These are phyloP conservation scores for Macropis europaea DNA, from an alignment of 2,888 invertebrate genomes.

Conservation along the genomic window DNA sequence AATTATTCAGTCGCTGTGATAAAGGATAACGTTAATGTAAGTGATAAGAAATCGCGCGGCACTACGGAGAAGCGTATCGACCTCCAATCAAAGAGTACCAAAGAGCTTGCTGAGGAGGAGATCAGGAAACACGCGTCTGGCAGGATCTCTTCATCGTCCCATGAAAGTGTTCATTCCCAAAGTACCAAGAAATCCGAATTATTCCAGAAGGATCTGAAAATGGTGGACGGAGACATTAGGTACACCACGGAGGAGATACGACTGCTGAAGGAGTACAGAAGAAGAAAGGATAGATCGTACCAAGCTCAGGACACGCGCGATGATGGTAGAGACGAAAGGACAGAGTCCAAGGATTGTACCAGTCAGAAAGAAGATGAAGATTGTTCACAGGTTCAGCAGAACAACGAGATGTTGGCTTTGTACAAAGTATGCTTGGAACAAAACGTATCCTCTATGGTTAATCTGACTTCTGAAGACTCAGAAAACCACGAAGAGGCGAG, in stretches of 20 bases:
- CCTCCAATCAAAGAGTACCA: background rate
- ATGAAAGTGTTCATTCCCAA: conserved; percentile 10
- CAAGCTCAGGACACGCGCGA: background rate
- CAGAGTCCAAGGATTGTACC: background rate
- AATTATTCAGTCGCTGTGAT: conserved; percentile 39
- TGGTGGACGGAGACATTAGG: conserved; percentile 24
- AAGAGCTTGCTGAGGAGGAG: conserved; percentile 16
- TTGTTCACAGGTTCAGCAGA: background rate
- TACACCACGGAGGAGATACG: conserved; percentile 50
- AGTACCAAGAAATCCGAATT: conserved; percentile 11
- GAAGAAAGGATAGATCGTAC: conserved; percentile 50
- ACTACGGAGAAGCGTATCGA: conserved; percentile 15
- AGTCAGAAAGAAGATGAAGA: background rate
- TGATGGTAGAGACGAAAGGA: background rate
- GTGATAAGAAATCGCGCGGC: conserved; percentile 12
- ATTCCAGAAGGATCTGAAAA: conserved; percentile 36
- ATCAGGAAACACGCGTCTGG: background rate
- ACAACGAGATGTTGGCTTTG: background rate
- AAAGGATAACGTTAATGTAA: conserved; percentile 36
- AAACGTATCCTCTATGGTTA: background rate
- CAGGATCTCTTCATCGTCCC: background rate
- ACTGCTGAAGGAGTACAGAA: conserved; percentile 63
- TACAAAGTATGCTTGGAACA: conserved; percentile 8
- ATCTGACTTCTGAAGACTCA: background rate
- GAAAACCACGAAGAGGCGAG: conserved; percentile 37